Percentiles rank a stretch among this genome's conserved stretches.
These are phyloP conservation scores for Tinamus major DNA, from an alignment of 2,797 vertebrate species.

Conservation along the genomic window DNA sequence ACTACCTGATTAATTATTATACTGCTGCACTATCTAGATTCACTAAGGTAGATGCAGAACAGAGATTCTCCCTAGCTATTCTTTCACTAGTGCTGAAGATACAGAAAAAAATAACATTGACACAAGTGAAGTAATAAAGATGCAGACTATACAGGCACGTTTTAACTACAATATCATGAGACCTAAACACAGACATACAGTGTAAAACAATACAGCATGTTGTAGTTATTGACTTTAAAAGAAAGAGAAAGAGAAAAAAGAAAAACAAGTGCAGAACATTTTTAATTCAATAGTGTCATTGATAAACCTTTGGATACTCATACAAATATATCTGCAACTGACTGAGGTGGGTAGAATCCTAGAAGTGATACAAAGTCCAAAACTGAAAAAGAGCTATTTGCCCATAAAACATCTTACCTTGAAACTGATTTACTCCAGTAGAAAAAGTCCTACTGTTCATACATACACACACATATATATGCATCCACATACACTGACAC, in stretches of 20 bases:
- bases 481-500: neutral
- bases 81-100: conserved; percentile 14
- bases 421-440: neutral
- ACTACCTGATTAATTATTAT: neutral
- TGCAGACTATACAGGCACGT: neutral
- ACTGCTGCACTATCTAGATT: conserved; percentile 45
- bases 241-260: neutral
- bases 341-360: neutral
- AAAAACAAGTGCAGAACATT: neutral
- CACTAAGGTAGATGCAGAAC: conserved; percentile 56
- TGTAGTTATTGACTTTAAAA: neutral
- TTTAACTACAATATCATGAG: neutral
- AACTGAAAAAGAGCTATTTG: neutral
- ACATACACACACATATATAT: neutral
- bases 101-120: too few species aligned
- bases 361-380: neutral
- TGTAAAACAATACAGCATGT: neutral
- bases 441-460: neutral
- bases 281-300: conserved; percentile 16
- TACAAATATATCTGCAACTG: neutral
- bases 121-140: neutral
- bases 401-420: neutral
- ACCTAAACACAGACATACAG: neutral
- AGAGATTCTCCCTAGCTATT: conserved; percentile 22
- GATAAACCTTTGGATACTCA: conserved; percentile 48